Base-by-base conservation (phyloP, 1,140 invertebrate genomes). In the Diabrotica undecimpunctata region DNA sequence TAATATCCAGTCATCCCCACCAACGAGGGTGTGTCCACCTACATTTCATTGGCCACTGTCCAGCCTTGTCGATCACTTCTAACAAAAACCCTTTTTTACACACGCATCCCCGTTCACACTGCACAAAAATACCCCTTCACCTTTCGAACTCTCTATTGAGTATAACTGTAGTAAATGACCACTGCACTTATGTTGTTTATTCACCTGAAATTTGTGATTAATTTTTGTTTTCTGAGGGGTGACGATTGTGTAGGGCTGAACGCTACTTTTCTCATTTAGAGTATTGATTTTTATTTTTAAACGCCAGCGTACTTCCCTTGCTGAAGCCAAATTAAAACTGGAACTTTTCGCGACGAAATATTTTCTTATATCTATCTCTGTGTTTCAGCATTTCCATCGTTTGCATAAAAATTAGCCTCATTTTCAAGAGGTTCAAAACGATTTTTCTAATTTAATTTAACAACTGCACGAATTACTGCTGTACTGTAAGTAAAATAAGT, bases 251-350 rank as follows among this genome's bases (percentile, higher is more conserved):
- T 8, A n/a, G 41, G 41, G 41, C n/a, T 46, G 41, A 46, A 46
- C 41, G 41, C n/a, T 0, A 46, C 41, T 10, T n/a, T 46, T 46
- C 41, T 46, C 41, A 46, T 46, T 46, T 46, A 46, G 5, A 46
- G 41, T 65, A 64, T 62, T 62, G 66, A 68, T 68, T 62, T 67
- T 65, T 13, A 55, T 65, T 68, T 60, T 41, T 58, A 68, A 63
- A 36, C 57, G 50, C 25, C 53, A 57, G 36, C 55, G 55, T 36
- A 56, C 57, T 68, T 66, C 64, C 66, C 62, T 66, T 69, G 57
- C 63, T 55, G 68, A 54, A 60, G 68, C 70, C 64, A 73, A 73
- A 73, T 73, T 73, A 73, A 73, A 73, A 73, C 72, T 73, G 72
- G 65, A 69, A 65, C 63, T 70, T 69, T 71, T 65, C 69, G 63